A percentile compares a stretch with the other conserved stretches of the same genome.
These are phyloP conservation scores for Amazona guildingii DNA, from an alignment of 2,113 vertebrate species.

Conservation along the genomic window DNA sequence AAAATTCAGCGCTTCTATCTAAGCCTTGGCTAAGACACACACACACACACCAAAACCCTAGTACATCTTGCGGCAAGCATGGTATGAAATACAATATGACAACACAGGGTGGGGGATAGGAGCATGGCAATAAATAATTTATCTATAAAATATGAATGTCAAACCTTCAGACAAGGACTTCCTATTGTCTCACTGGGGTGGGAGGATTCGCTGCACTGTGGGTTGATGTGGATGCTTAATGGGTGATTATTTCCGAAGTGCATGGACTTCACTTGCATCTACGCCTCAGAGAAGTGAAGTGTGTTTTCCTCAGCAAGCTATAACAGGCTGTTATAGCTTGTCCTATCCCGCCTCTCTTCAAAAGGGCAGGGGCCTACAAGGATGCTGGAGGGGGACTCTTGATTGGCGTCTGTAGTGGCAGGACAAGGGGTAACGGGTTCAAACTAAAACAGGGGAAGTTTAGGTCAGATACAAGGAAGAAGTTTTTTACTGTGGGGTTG, in stretches of 20 bases:
- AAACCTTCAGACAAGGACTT: constrained; percentile 26
- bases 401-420: not conserved
- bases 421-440: not conserved
- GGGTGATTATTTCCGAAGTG: not conserved
- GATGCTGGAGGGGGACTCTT: not conserved
- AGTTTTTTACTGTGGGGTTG: not conserved
- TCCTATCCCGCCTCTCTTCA: not conserved
- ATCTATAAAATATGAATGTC: not conserved
- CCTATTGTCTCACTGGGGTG: not conserved
- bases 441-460: not conserved
- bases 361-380: not conserved
- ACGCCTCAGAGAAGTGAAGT: not conserved
- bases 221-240: not conserved
- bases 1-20: constrained; percentile 73
- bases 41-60: not conserved
- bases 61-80: not conserved
- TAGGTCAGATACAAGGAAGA: not conserved
- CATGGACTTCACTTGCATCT: not conserved
- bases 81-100: constrained; percentile 61
- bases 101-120: not conserved
- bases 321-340: not conserved
- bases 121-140: constrained; percentile 60
- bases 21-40: constrained; percentile 59
- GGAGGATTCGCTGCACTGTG: not conserved
- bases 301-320: not conserved